Base-by-base conservation (phyloP, 2,888 invertebrate genomes). In the Thecophora atra region DNA sequence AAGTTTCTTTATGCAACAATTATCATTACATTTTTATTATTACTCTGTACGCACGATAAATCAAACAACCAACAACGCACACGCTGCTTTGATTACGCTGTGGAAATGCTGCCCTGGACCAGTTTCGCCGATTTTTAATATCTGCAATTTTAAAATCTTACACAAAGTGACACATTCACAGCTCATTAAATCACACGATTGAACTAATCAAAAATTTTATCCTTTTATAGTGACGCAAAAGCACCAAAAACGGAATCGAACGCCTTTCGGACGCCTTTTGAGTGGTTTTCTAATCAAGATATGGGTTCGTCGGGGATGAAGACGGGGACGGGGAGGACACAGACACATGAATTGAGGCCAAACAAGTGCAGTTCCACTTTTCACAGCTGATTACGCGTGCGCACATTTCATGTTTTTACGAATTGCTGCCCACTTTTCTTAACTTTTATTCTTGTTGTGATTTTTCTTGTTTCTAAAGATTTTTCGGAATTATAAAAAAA, bases 311-410 rank as follows among this genome's bases (percentile, higher is more conserved):
- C 1, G 37, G 2, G 37, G 37, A 11, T 1, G 37, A 37, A 37
- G 0, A 11, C 0, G 3, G 11, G 37, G 37, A 2, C 7, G 37
- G 37, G 37, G 2, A n/a, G n/a, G 13, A n/a, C 19, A 54, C 58
- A 13, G 15, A 58, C 58, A 58, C 15, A 15, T 6, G 24, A 58
- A 58, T 24, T 58, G 11, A 26, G 60, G 6, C 26, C 44, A 64
- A 64, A 47, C 64, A 64, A 64, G 64, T 64, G 64, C 64, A 64
- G 26, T 26, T 13, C 64, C 5, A 26, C 47, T 24, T 47, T 64
- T 47, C 47, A 21, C 37, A 24, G 47, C 44, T 64, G 19, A 26
- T 64, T 64, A 64, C 26, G 64, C 64, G 17, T 64, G 44, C 26
- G 21, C 64, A 26, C 64, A 6, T 47, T 24, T 64, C 64, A 64